phyloP scores from a whole-genome alignment of 2,888 invertebrate genomes.

The Lycophotia porphyrea region DNA sequence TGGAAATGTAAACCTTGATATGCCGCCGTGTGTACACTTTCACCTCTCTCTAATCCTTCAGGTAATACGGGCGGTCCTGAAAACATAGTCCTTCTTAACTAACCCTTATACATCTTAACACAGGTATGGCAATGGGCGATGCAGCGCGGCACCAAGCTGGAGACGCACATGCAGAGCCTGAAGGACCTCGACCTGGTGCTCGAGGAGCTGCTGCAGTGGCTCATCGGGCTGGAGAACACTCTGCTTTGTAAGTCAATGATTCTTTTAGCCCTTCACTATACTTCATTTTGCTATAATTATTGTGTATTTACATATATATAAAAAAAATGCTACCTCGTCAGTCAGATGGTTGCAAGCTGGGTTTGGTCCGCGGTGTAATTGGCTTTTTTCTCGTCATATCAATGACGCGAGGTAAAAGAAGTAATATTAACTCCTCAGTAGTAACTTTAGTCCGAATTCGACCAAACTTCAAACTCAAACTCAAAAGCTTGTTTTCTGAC shows the following conservation, averaged over 20 bases:
- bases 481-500: too few relatives aligned
- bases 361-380: not conserved
- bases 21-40: too few relatives aligned
- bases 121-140: conserved; percentile 96
- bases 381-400: not conserved
- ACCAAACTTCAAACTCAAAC: too few relatives aligned
- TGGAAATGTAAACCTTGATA: too few relatives aligned
- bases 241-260: conserved; percentile 90
- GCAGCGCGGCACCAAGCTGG: conserved; percentile 95
- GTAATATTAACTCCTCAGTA: not conserved
- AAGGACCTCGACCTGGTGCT: conserved; percentile 96
- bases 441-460: not conserved
- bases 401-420: not conserved
- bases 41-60: not conserved
- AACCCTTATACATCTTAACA: not conserved
- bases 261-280: not conserved
- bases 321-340: too few relatives aligned
- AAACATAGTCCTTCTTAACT: not conserved
- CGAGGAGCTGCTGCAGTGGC: conserved; percentile 98
- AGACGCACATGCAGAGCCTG: conserved; percentile 95
- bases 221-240: conserved; percentile 96
- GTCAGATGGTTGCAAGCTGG: not conserved
- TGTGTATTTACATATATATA: too few relatives aligned
- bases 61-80: not conserved
- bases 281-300: not conserved